These are phyloP conservation scores for Thyatira batis DNA, from an alignment of 2,888 invertebrate species.

Conservation along the genomic window DNA sequence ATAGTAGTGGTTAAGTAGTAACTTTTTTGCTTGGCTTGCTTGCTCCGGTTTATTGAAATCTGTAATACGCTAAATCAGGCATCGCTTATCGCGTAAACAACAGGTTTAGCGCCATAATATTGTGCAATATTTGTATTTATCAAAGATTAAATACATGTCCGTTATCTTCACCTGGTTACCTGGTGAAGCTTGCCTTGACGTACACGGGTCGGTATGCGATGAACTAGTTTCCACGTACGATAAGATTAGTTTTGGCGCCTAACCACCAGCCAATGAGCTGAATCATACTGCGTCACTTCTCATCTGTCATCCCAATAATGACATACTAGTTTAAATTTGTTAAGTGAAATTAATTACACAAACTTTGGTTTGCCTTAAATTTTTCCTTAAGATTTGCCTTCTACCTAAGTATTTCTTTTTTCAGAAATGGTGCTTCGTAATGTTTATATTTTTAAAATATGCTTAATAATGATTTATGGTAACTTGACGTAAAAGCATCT, in stretches of 20 bases:
- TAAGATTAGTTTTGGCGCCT: conserved; percentile 67
- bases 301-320: neutral
- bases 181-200: conserved; percentile 45
- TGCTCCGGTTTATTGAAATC: too few relatives aligned
- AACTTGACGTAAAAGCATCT: too few relatives aligned
- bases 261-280: conserved; percentile 25
- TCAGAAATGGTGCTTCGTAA: too few relatives aligned
- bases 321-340: neutral
- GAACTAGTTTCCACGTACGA: conserved; percentile 63
- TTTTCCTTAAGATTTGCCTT: too few relatives aligned
- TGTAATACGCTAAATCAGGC: neutral
- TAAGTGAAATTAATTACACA: neutral
- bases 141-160: conserved; percentile 42
- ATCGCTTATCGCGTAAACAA: conserved; percentile 46
- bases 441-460: too few relatives aligned
- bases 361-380: too few relatives aligned
- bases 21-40: too few relatives aligned
- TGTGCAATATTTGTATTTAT: conserved; percentile 43
- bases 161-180: conserved; percentile 51
- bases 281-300: conserved; percentile 20
- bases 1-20: too few relatives aligned
- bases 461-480: too few relatives aligned
- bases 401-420: too few relatives aligned
- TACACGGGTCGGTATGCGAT: conserved; percentile 40
- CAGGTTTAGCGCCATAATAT: conserved; percentile 30